These are phyloP conservation scores for Metopolophium dirhodum DNA, from an alignment of 1,140 invertebrate genomes.

Conservation along the genomic window DNA sequence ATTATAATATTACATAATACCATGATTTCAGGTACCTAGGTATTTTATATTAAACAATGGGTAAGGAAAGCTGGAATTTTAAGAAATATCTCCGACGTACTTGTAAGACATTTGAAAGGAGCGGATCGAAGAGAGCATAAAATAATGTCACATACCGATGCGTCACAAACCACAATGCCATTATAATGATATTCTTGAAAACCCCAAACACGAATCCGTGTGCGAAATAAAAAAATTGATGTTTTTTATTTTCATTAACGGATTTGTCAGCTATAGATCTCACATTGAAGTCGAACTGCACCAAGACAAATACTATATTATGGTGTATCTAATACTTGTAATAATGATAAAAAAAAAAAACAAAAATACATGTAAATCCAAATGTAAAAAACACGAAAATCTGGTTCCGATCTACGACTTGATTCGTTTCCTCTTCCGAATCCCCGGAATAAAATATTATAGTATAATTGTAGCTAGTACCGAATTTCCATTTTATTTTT, in stretches of 20 bases:
- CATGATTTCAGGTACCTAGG: neutral
- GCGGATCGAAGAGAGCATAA: neutral
- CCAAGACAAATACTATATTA: neutral
- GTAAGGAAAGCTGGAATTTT: neutral
- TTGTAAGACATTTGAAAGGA: neutral
- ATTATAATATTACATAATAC: too few relatives aligned
- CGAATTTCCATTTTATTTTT: neutral
- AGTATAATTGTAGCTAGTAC: neutral
- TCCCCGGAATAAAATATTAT: neutral
- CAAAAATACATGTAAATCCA: neutral
- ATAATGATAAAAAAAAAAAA: neutral
- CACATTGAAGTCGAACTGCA: neutral
- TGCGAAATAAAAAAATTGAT: too few relatives aligned
- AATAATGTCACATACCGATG: neutral
- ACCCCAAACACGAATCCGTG: too few relatives aligned
- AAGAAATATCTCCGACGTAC: neutral
- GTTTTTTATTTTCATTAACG: neutral
- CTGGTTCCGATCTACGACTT: neutral
- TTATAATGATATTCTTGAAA: too few relatives aligned
- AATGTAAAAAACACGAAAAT: conserved; percentile 6
- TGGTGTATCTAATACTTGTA: neutral
- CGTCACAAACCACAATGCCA: neutral
- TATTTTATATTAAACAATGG: neutral
- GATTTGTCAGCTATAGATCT: neutral
- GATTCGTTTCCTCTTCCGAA: conserved; percentile 6